phyloP scores from a whole-genome alignment of 2,888 invertebrate genomes.

The Eudemis profundana region DNA sequence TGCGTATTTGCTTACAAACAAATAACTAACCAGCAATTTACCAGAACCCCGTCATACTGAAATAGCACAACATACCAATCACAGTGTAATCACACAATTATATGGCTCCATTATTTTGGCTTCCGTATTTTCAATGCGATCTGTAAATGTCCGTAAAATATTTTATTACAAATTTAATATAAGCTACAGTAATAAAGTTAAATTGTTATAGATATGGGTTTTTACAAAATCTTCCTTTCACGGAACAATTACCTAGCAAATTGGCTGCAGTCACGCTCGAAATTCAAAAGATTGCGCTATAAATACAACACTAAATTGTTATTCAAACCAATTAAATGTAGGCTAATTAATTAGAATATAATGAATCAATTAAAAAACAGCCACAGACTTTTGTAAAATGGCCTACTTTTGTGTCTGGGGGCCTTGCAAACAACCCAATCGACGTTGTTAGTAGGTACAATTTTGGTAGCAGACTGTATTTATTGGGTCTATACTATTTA shows the following conservation, averaged over 20 bases:
- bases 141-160: conserved; percentile 1
- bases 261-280: conserved; percentile 3
- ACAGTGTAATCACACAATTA: conserved; percentile 35
- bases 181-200: neutral
- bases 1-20: neutral
- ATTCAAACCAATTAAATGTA: neutral
- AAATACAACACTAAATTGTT: neutral
- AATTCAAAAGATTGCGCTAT: neutral
- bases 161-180: neutral
- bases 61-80: conserved; percentile 7
- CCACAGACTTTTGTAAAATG: neutral
- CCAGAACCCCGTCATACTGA: neutral
- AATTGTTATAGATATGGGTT: conserved; percentile 2
- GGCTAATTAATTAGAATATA: conserved; percentile 10
- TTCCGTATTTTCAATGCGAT: conserved; percentile 25
- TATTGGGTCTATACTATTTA: neutral
- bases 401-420: neutral
- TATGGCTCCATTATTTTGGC: conserved; percentile 21
- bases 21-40: conserved; percentile 4
- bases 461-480: neutral
- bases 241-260: neutral
- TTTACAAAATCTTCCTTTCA: conserved; percentile 20
- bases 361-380: conserved; percentile 8
- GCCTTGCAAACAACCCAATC: neutral
- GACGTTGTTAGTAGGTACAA: neutral